Percentiles rank a stretch among this genome's conserved stretches.
Conservation (phyloP, 2,888 invertebrate species). For the Pardosa pseudoannulata region DNA sequence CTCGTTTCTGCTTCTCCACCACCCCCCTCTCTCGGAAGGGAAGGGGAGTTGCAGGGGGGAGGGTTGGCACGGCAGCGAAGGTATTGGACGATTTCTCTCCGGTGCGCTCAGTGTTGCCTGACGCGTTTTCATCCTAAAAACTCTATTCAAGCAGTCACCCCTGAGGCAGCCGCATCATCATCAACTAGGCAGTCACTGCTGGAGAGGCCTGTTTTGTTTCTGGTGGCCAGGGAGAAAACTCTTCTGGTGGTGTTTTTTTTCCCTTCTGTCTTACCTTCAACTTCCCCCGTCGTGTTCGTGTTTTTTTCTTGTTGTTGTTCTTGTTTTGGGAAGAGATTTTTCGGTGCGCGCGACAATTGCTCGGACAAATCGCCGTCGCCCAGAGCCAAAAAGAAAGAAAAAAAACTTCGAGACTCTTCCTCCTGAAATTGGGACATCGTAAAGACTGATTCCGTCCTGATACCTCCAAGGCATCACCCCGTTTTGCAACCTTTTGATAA, state of each 20-base stretch:
- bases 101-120: constrained; percentile 48
- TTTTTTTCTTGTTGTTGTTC: not conserved
- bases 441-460: not conserved
- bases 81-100: constrained; percentile 56
- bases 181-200: not conserved
- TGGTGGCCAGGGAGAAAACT: not conserved
- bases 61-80: constrained; percentile 26
- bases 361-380: constrained; percentile 18
- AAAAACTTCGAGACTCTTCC: constrained; percentile 4
- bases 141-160: constrained; percentile 57
- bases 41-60: not conserved
- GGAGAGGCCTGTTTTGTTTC: not conserved
- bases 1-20: constrained; percentile 34
- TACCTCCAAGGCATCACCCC: not conserved
- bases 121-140: constrained; percentile 63
- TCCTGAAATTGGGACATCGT: constrained; percentile 1
- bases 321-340: constrained; percentile 6
- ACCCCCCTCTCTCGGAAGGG: constrained; percentile 24
- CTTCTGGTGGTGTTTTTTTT: not conserved
- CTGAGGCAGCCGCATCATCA: constrained; percentile 42
- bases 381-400: no score
- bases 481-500: no score
- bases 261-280: constrained; percentile 11
- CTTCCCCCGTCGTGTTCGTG: not conserved
- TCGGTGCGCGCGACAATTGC: not conserved